Percentiles rank a stretch among this genome's conserved stretches.
Evolutionary conservation across 1,140 invertebrate species (phyloP).

Genomic region (Drosophila subpulchrella): DNA sequence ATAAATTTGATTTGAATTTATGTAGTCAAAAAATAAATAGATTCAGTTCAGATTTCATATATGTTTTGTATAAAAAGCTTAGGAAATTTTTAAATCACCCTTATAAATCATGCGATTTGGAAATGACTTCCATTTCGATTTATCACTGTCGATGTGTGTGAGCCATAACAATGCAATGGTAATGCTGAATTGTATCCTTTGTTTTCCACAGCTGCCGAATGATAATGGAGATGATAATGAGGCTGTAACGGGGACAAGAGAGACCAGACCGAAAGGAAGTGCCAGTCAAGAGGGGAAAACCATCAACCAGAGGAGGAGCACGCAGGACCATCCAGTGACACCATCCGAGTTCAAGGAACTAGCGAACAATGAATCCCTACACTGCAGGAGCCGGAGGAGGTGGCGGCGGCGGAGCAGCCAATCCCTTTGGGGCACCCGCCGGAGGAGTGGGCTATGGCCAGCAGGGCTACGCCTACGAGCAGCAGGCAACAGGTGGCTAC

Average conservation of each 20-base stretch:
- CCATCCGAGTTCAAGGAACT: slow-evolving; percentile 41
- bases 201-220: slow-evolving; percentile 46
- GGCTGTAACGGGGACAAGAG: slow-evolving; percentile 44
- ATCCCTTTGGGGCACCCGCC: slow-evolving; percentile 73
- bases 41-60: too few relatives aligned
- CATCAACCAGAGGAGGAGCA: slow-evolving; percentile 9
- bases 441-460: slow-evolving; percentile 52
- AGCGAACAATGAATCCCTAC: slow-evolving; percentile 72
- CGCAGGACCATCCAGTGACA: slow-evolving; percentile 6
- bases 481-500: slow-evolving; percentile 63
- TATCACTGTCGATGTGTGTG: background rate
- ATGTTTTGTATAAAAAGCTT: too few relatives aligned
- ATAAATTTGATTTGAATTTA: too few relatives aligned
- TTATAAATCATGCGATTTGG: background rate
- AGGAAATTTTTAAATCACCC: background rate
- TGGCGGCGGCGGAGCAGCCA: slow-evolving; percentile 54
- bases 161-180: slow-evolving; percentile 20
- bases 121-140: background rate
- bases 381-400: slow-evolving; percentile 47
- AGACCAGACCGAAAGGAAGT: slow-evolving; percentile 42
- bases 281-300: slow-evolving; percentile 25
- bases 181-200: slow-evolving; percentile 27
- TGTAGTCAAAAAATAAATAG: too few relatives aligned
- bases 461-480: slow-evolving; percentile 63
- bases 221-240: slow-evolving; percentile 48